Percentiles rank a stretch among this genome's conserved stretches.
These are phyloP conservation scores for Sciurus vulgaris DNA, from an alignment of 2,797 vertebrate species.

Conservation along the genomic window DNA sequence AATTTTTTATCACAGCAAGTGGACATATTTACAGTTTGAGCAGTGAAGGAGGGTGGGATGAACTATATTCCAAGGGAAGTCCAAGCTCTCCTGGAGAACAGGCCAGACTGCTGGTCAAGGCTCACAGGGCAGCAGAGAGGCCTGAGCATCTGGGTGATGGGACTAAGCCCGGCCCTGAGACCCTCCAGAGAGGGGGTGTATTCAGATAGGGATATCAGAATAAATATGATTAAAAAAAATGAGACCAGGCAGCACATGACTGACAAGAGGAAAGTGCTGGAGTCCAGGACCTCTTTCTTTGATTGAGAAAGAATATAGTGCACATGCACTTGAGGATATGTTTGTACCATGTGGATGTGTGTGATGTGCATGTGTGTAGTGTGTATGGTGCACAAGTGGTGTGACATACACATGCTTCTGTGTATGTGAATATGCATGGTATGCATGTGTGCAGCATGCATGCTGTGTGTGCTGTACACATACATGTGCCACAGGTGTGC, in stretches of 20 bases:
- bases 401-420: background rate
- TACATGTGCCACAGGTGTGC: background rate
- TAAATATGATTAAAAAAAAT: background rate
- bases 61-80: background rate
- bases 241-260: background rate
- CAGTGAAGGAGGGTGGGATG: background rate
- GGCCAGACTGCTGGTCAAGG: background rate
- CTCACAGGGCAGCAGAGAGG: background rate
- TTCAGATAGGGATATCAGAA: background rate
- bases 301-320: background rate
- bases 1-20: background rate
- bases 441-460: background rate
- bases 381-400: too few relatives aligned
- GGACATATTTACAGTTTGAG: background rate
- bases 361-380: too few relatives aligned
- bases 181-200: background rate
- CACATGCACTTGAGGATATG: background rate
- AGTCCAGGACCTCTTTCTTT: background rate
- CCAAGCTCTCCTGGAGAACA: accelerated
- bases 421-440: too few relatives aligned
- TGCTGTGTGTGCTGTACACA: background rate
- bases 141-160: background rate
- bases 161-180: background rate
- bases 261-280: background rate
- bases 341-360: background rate